Evolutionary conservation across 1,140 invertebrate genomes (phyloP).

Genomic region (Mylabris phalerata): DNA sequence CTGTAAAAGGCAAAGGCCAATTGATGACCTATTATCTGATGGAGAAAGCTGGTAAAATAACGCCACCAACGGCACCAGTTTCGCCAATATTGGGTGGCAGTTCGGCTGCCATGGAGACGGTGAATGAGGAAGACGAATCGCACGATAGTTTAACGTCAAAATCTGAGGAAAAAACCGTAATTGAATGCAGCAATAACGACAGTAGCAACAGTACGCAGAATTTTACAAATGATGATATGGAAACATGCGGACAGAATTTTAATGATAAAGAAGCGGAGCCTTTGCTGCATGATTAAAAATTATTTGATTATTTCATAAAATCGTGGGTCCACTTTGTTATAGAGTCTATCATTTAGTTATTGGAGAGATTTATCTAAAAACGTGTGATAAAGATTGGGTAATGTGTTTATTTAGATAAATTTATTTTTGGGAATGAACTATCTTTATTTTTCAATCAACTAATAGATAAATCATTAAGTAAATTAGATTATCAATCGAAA

Average conservation of each 20-base stretch:
- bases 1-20: slow-evolving; percentile 92
- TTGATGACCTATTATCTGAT: slow-evolving; percentile 90
- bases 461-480: no score
- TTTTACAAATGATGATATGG: slow-evolving; percentile 23
- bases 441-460: no score
- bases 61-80: slow-evolving; percentile 36
- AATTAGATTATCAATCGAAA: no score
- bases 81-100: slow-evolving; percentile 29
- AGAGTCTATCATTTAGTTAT: no score
- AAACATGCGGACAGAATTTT: slow-evolving; percentile 5
- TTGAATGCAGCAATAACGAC: slow-evolving; percentile 36
- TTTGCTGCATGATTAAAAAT: slow-evolving; percentile 19
- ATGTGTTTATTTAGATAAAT: no score
- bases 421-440: no score
- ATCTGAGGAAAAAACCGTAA: slow-evolving; percentile 41
- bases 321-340: no score
- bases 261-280: slow-evolving; percentile 19
- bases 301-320: no score
- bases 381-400: no score
- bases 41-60: slow-evolving; percentile 61
- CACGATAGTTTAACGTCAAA: slow-evolving; percentile 36
- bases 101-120: slow-evolving; percentile 30
- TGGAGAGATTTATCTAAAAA: no score
- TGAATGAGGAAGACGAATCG: slow-evolving; percentile 38
- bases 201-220: slow-evolving; percentile 16